Evolutionary conservation across 2,113 vertebrate genomes (phyloP), one percentile per base, ranked within the genome.

Genomic region (Chroicocephalus ridibundus): DNA sequence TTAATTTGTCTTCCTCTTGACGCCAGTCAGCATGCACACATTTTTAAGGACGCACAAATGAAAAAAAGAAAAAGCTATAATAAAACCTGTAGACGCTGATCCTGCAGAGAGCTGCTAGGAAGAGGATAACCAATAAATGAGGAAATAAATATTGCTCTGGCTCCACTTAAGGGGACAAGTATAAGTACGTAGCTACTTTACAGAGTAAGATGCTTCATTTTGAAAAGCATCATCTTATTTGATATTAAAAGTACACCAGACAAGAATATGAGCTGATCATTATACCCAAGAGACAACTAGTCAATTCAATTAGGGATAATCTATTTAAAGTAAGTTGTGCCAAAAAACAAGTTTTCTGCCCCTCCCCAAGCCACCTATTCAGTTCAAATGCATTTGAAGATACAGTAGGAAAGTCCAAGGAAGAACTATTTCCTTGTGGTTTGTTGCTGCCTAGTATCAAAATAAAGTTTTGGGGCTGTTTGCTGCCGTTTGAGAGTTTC

Each of bases 1-100:
- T 74, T 94, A 87, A 82, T 90, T 94, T 87, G 46, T 81, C 91
- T 96, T 96, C 62, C 66, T 88, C 81, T 88, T 79, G 46, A 61
- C 62, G 90, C 29, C 44, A 91, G 70, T 34, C 95, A 95, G 78
- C 58, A 76, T 20, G 69, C 40, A 74, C 6, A 22, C 54, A 66
- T 85, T 64, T 92, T 91, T 38, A 85, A 94, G 58, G 79, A 61
- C 0, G 3, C 32, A 65, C 21, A 68, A 89, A 85, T 46, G 9
- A 65, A 75, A 89, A 87, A 76, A 58, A 36, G 11, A 61, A 64
- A 75, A 57, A 78, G 38, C 32, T 54, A 3, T 27, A 78, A 81
- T 79, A 91, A 87, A 95, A 77, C 62, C 58, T 49, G 13, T n/a
- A 91, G 57, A 89, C 44, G 47, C 22, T 27, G 49, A 82, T 85